Conservation (phyloP, 2,797 vertebrate species). For the Esox masquinongy region DNA sequence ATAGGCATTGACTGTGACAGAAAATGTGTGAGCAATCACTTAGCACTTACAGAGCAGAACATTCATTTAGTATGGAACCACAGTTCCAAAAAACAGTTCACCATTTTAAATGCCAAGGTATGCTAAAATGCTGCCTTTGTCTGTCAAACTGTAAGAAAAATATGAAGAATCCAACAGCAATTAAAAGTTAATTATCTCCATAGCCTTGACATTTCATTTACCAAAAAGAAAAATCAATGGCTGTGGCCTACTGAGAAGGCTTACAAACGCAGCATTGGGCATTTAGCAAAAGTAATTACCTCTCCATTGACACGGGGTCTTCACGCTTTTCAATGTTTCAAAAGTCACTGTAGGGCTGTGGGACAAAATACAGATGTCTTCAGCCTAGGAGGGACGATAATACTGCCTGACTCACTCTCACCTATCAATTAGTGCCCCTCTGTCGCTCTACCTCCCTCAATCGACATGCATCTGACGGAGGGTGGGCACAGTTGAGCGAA, state of each 20-base stretch:
- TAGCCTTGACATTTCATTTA: conserved; percentile 21
- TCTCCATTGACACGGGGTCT: conserved; percentile 12
- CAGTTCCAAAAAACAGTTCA: conserved; percentile 10
- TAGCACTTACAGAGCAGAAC: background rate
- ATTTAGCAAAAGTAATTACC: conserved; percentile 27
- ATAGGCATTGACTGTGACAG: background rate
- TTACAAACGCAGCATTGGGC: conserved; percentile 11
- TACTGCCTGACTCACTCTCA: conserved; percentile 16
- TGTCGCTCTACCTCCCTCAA: background rate
- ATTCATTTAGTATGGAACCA: background rate
- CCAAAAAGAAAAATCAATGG: conserved; percentile 13
- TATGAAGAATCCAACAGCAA: conserved; percentile 27
- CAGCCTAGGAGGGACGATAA: background rate
- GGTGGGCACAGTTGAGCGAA: background rate
- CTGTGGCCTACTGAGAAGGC: conserved; percentile 8
- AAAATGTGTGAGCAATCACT: background rate
- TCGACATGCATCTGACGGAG: conserved; percentile 13
- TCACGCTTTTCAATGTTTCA: conserved; percentile 13
- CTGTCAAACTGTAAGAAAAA: conserved; percentile 10
- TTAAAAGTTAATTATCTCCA: conserved; percentile 40
- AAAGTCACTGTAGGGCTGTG: conserved; percentile 12
- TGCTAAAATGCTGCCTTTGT: conserved; percentile 4
- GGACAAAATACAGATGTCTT: conserved; percentile 12
- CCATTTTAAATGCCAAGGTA: conserved; percentile 8
- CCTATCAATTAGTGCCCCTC: conserved; percentile 11